These are phyloP conservation scores for Silurus meridionalis DNA, from an alignment of 2,113 vertebrate species.

Conservation along the genomic window DNA sequence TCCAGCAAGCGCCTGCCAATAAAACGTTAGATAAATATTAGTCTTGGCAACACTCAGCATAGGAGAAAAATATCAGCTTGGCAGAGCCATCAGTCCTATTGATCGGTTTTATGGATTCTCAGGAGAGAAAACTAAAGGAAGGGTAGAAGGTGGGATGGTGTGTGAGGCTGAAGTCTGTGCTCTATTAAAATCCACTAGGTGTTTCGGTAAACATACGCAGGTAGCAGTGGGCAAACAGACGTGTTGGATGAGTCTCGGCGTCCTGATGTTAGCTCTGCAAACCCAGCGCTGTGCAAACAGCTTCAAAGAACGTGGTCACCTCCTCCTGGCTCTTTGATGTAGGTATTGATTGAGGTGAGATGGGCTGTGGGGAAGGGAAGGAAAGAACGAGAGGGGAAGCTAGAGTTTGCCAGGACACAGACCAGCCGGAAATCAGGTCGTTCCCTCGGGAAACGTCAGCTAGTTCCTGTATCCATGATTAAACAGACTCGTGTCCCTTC, in stretches of 20 bases:
- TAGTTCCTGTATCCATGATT: conserved; percentile 47
- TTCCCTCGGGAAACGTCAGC: conserved; percentile 50
- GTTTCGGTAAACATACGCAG: conserved; percentile 84
- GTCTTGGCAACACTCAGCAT: conserved; percentile 76
- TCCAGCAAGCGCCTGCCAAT: conserved; percentile 67
- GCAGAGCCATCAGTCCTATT: conserved; percentile 66
- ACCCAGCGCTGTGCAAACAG: conserved; percentile 78
- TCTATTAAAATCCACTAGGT: conserved; percentile 76
- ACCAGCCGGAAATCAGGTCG: conserved; percentile 46
- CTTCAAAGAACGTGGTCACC: conserved; percentile 80
- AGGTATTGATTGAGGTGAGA: conserved; percentile 74
- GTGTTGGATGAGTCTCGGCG: conserved; percentile 74
- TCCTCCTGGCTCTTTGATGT: conserved; percentile 78
- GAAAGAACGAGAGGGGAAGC: conserved; percentile 34
- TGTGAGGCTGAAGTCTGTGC: conserved; percentile 62
- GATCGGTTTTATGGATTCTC: conserved; percentile 79
- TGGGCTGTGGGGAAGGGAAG: conserved; percentile 54
- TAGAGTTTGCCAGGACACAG: conserved; percentile 41
- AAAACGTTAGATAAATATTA: conserved; percentile 82
- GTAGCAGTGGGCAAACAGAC: conserved; percentile 80
- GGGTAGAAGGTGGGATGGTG: conserved; percentile 22
- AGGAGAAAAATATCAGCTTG: conserved; percentile 72
- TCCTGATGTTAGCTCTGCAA: conserved; percentile 78
- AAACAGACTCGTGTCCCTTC: conserved; percentile 42
- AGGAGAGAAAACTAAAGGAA: conserved; percentile 62